These are phyloP conservation scores for Drosophila lowei DNA, from an alignment of 1,140 invertebrate species.

Conservation along the genomic window DNA sequence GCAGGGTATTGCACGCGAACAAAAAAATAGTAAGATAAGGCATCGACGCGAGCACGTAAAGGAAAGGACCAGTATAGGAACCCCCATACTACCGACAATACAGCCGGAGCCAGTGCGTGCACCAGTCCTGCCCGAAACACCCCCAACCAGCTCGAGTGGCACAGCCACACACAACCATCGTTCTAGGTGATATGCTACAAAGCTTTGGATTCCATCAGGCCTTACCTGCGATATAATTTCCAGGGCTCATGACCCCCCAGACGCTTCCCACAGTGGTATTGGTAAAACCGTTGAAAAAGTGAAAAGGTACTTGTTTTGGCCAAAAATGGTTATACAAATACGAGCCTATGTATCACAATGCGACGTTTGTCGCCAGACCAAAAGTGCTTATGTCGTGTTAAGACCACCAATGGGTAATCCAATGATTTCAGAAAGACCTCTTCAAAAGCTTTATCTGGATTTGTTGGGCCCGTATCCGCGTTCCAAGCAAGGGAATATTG, in stretches of 20 bases:
- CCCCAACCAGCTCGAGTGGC: too few species aligned
- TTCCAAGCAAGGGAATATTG: neutral
- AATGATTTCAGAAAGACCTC: neutral
- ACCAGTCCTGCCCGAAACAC: too few species aligned
- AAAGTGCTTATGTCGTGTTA: constrained; percentile 16
- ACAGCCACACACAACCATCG: too few species aligned
- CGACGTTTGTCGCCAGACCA: constrained; percentile 10
- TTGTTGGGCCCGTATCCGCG: neutral
- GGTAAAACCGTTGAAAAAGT: constrained; percentile 6
- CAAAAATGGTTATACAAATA: constrained; percentile 17
- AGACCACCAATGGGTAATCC: constrained; percentile 1
- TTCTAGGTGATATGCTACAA: too few species aligned
- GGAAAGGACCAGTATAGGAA: too few species aligned
- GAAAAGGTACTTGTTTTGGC: constrained; percentile 17
- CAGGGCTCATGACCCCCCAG: constrained; percentile 13
- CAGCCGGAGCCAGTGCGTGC: too few species aligned
- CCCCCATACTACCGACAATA: too few species aligned
- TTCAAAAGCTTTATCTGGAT: constrained; percentile 6
- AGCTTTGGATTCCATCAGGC: constrained; percentile 14
- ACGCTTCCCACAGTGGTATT: constrained; percentile 18
- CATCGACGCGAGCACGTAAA: too few species aligned
- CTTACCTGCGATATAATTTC: constrained; percentile 1
- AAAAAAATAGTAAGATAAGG: too few species aligned
- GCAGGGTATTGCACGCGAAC: too few species aligned
- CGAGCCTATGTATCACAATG: constrained; percentile 8